Base-by-base conservation (phyloP, 2,113 vertebrate species). In the Lamprotornis superbus region DNA sequence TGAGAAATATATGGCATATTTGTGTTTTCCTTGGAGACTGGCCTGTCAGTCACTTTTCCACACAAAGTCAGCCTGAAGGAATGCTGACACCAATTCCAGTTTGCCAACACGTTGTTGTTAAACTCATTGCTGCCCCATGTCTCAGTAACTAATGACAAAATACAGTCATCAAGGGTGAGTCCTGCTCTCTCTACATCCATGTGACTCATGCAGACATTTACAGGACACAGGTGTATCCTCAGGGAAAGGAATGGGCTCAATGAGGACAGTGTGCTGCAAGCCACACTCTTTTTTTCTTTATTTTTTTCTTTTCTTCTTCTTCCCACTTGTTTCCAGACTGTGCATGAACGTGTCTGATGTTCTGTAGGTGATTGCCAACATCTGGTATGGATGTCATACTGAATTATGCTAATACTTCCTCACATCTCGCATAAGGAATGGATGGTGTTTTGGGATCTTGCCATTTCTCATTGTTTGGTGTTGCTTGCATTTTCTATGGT, bases 281-380 rank as follows among this genome's bases (percentile, higher is more conserved):
- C 44, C 59, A 64, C 37, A 11, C 11, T 35, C 39, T 40, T 3
- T 19, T 28, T 9, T 33, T 70, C 42, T 14, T 21, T n/a, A 40
- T 22, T 21, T 53, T 42, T 44, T 31, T 87, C 33, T 83, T 67
- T 52, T 28, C 35, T 67, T 94, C 67, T 69, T 60, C 33, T 89
- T 37, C 50, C 10, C 0, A 0, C 47, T 76, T 9, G 1, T 92
- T 88, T 86, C 35, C 40, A 83, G 83, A 75, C 55, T 47, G 28
- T 65, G 70, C 63, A 24, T 68, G 79, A 56, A 80, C 33, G 19
- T 44, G 25, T 76, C 95, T 92, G 75, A 65, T 56, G 59, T 85
- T 78, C 75, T 71, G 55, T 85, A 94, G 89, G 91, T 97, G 93
- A 96, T 97, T 98, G 96, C 97, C 97, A 98, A 96, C 96, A 97